Conservation (phyloP, 2,888 invertebrate genomes). For the Sminthurides aquaticus region DNA sequence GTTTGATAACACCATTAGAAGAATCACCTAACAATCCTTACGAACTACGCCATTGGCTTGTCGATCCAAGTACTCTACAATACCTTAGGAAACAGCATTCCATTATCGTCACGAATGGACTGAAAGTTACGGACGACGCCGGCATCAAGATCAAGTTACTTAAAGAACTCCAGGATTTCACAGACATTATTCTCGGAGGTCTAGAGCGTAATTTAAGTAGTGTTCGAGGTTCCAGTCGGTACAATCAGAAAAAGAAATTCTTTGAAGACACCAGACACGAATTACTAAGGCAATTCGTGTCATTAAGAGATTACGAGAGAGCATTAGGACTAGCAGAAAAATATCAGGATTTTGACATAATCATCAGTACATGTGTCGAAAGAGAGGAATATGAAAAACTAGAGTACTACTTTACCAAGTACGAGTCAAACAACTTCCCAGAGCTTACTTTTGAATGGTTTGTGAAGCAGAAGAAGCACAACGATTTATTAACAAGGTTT, state of each 20-base stretch:
- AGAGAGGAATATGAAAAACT: constrained; percentile 62
- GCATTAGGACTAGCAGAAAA: constrained; percentile 82
- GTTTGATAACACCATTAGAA: constrained; percentile 26
- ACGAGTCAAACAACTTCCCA: constrained; percentile 58
- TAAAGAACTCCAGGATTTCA: constrained; percentile 62
- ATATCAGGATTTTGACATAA: constrained; percentile 65
- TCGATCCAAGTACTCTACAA: constrained; percentile 52
- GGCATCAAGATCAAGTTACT: constrained; percentile 56
- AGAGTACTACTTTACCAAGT: constrained; percentile 64
- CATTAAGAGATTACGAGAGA: constrained; percentile 67
- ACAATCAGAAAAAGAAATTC: constrained; percentile 46
- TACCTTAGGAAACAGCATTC: constrained; percentile 43
- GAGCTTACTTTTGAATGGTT: constrained; percentile 68
- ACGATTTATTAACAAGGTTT: constrained; percentile 60
- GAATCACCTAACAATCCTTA: constrained; percentile 33
- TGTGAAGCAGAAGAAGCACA: constrained; percentile 65
- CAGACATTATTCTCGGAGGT: constrained; percentile 67
- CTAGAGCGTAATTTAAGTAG: constrained; percentile 63
- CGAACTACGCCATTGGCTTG: constrained; percentile 72
- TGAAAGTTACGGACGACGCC: constrained; percentile 53
- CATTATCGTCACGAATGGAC: constrained; percentile 43
- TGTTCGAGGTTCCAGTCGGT: constrained; percentile 55
- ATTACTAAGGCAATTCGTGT: constrained; percentile 52
- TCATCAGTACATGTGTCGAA: constrained; percentile 67
- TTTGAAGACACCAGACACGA: constrained; percentile 35